A percentile compares a stretch with the other conserved stretches of the same genome.
Evolutionary conservation across 2,888 invertebrate species (phyloP).

Genomic region (Thereva unica): DNA sequence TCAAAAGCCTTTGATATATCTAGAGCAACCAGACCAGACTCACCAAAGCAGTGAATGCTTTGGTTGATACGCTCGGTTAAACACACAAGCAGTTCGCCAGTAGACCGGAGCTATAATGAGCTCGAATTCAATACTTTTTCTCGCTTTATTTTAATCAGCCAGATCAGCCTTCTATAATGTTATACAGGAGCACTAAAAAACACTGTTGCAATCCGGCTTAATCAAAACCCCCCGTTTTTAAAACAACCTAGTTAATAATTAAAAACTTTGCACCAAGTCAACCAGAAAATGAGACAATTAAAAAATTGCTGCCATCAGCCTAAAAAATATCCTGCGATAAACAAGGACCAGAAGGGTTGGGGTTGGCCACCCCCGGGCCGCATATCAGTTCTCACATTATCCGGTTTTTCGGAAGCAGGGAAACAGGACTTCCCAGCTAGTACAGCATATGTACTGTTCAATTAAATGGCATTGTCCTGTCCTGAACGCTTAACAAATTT

Average conservation of each 20-base stretch:
- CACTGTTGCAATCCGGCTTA: neutral
- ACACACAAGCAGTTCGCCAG: too few relatives aligned
- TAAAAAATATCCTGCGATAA: neutral
- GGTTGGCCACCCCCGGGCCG: neutral
- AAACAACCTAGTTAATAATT: conserved; percentile 4
- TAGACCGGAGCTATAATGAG: too few relatives aligned
- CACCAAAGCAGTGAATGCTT: too few relatives aligned
- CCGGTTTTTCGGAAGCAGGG: too few relatives aligned
- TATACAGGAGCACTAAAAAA: neutral
- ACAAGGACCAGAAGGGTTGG: neutral
- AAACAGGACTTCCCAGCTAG: neutral
- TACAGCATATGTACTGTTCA: neutral
- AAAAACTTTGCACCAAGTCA: neutral
- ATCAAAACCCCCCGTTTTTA: neutral
- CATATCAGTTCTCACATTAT: too few relatives aligned
- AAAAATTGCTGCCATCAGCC: conserved; percentile 2
- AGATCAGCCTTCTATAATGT: too few relatives aligned
- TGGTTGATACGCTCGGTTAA: too few relatives aligned
- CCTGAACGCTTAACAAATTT: neutral
- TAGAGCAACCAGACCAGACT: too few relatives aligned
- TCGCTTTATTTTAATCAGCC: too few relatives aligned
- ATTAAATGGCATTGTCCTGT: conserved; percentile 1
- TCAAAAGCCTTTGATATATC: too few relatives aligned
- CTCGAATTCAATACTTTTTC: too few relatives aligned
- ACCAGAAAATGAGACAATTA: conserved; percentile 9